Percentiles rank a stretch among this genome's conserved stretches.
phyloP scores from a whole-genome alignment of 2,888 invertebrate species.

The Lithophane leautieri region DNA sequence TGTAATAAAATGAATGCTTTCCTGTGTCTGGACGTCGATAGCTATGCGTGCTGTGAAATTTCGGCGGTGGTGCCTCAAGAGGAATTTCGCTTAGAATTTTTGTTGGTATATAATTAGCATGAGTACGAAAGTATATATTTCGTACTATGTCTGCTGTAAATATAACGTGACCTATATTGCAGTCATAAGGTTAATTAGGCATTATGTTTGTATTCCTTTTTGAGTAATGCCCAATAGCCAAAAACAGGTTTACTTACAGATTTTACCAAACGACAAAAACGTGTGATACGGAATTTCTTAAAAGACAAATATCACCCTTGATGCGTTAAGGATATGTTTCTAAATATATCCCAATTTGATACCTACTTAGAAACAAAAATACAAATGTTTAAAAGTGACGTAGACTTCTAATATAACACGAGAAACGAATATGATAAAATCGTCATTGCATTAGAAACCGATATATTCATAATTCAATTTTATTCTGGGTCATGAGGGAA shows the following conservation, averaged over 20 bases:
- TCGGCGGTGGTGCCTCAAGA: conserved; percentile 60
- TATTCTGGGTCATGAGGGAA: conserved; percentile 68
- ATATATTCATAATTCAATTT: conserved; percentile 44
- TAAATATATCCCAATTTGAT: not conserved
- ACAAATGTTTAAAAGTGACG: not conserved
- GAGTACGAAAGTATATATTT: not conserved
- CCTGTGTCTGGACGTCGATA: conserved; percentile 80
- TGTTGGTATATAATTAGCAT: conserved; percentile 15
- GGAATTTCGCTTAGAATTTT: conserved; percentile 57
- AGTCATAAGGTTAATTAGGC: not conserved
- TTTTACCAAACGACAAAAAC: not conserved
- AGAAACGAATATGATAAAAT: not conserved
- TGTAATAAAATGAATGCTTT: conserved; percentile 85
- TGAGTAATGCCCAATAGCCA: too few relatives aligned
- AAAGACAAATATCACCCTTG: too few relatives aligned
- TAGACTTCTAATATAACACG: too few relatives aligned
- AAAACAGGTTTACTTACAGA: not conserved
- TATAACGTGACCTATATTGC: not conserved
- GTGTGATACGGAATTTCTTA: not conserved
- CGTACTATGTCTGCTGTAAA: not conserved
- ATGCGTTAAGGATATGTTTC: not conserved
- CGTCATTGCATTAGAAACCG: conserved; percentile 13
- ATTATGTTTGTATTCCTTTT: not conserved
- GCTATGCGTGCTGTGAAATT: conserved; percentile 75
- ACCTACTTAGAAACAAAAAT: not conserved